phyloP scores from a whole-genome alignment of 92 coral and sea anemone species.

The Diadumene lineata region DNA sequence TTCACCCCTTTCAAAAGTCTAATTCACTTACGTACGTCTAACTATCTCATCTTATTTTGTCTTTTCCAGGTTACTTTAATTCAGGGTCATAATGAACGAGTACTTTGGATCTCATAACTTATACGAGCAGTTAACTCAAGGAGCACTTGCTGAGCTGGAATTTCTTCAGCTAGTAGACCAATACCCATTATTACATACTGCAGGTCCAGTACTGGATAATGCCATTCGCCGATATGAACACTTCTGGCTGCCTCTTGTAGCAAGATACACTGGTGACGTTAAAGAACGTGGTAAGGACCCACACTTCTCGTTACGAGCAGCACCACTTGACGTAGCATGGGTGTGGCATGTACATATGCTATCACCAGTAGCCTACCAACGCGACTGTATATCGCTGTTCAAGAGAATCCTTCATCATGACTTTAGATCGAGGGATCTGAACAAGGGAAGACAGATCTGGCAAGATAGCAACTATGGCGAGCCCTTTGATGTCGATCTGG shows the following conservation, averaged over 20 bases:
- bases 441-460: constrained; percentile 36
- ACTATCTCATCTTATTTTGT: too few species aligned
- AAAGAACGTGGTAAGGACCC: constrained; percentile 16
- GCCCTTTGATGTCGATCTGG: constrained; percentile 50
- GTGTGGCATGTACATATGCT: constrained; percentile 75
- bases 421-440: constrained; percentile 11
- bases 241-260: constrained; percentile 66
- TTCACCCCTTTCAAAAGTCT: too few species aligned
- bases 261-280: constrained; percentile 16
- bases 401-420: constrained; percentile 42
- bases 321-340: constrained; percentile 84
- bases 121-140: constrained; percentile 12
- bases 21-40: too few species aligned
- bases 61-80: background rate
- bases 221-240: constrained; percentile 64
- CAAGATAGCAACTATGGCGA: constrained; percentile 34
- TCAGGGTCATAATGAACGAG: constrained; percentile 4
- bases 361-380: constrained; percentile 51
- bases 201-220: constrained; percentile 51
- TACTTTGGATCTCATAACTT: background rate
- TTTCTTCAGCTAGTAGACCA: constrained; percentile 42
- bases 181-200: constrained; percentile 22
- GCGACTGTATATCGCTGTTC: constrained; percentile 39
- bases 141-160: constrained; percentile 45
- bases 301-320: constrained; percentile 40